Conservation (phyloP, 2,888 invertebrate genomes). For the Stenolophus ochropezus region DNA sequence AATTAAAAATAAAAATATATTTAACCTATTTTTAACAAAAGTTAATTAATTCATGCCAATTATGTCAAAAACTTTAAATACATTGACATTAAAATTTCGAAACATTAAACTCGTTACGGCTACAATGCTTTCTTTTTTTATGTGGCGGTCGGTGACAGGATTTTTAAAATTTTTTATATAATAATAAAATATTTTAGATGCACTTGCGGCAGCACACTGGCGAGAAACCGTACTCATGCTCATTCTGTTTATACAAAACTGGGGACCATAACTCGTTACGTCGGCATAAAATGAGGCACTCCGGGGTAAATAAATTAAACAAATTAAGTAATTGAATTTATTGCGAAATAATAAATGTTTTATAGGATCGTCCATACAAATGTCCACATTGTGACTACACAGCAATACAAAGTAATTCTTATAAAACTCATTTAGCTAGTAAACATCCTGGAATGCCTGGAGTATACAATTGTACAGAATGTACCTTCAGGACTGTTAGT, state of each 20-base stretch:
- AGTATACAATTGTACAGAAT: conserved; percentile 74
- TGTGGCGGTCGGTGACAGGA: too few relatives aligned
- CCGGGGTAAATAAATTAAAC: conserved; percentile 70
- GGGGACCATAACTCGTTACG: conserved; percentile 86
- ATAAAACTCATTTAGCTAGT: conserved; percentile 78
- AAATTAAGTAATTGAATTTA: too few relatives aligned
- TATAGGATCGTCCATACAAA: conserved; percentile 75
- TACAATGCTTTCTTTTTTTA: too few relatives aligned
- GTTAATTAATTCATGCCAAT: too few relatives aligned
- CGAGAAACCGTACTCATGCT: conserved; percentile 85
- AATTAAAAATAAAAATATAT: too few relatives aligned
- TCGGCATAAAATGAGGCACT: conserved; percentile 79
- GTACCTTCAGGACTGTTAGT: conserved; percentile 78
- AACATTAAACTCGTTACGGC: too few relatives aligned
- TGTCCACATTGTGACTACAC: conserved; percentile 82
- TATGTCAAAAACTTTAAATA: too few relatives aligned
- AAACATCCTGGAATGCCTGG: conserved; percentile 75
- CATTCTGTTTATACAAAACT: conserved; percentile 81
- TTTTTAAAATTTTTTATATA: too few relatives aligned
- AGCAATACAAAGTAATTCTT: conserved; percentile 81
- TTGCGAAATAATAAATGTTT: conserved; percentile 31
- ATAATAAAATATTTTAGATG: conserved; percentile 72
- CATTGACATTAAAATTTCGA: too few relatives aligned
- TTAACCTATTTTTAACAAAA: too few relatives aligned
- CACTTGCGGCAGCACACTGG: conserved; percentile 86